Percentiles rank a stretch among this genome's conserved stretches.
phyloP scores from a whole-genome alignment of 53 echinoderm and acorn worm species.

The Temnopleurus reevesii region DNA sequence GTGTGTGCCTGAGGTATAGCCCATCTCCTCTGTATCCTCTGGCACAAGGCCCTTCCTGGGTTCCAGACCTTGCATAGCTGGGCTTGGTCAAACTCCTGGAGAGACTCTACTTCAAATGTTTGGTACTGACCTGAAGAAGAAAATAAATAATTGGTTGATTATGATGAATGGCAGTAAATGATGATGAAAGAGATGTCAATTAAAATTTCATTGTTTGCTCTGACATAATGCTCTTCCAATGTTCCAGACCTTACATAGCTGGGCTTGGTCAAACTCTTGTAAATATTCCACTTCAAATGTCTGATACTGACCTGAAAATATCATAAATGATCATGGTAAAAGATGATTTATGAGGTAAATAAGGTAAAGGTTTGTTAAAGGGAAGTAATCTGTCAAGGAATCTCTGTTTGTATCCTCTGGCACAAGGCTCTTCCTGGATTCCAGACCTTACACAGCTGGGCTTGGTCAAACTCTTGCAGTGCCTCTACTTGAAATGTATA shows the following conservation, averaged over 20 bases:
- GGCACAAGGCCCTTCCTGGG: constrained; percentile 80
- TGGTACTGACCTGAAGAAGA: constrained; percentile 81
- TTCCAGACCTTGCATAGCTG: constrained; percentile 95
- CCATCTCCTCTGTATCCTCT: constrained; percentile 82
- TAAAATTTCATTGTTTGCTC: constrained; percentile 68
- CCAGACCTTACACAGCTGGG: constrained; percentile 85
- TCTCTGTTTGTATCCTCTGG: constrained; percentile 75
- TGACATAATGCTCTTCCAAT: constrained; percentile 78
- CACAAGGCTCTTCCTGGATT: constrained; percentile 76
- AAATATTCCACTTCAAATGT: constrained; percentile 85
- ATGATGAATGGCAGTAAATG: neutral
- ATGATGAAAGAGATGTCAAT: neutral
- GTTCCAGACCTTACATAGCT: constrained; percentile 88
- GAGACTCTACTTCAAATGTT: constrained; percentile 89
- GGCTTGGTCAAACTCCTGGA: constrained; percentile 92
- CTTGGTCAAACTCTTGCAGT: constrained; percentile 84
- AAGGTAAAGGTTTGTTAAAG: neutral
- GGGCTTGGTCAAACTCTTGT: constrained; percentile 80
- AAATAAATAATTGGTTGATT: no score
- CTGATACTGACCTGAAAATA: constrained; percentile 72
- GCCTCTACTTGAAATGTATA: constrained; percentile 83
- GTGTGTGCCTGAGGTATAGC: constrained; percentile 81
- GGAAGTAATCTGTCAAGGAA: constrained; percentile 5
- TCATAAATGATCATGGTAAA: neutral
- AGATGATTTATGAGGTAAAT: neutral